Base-by-base conservation (phyloP, 2,888 invertebrate genomes). In the Dicyrtomina minuta region DNA sequence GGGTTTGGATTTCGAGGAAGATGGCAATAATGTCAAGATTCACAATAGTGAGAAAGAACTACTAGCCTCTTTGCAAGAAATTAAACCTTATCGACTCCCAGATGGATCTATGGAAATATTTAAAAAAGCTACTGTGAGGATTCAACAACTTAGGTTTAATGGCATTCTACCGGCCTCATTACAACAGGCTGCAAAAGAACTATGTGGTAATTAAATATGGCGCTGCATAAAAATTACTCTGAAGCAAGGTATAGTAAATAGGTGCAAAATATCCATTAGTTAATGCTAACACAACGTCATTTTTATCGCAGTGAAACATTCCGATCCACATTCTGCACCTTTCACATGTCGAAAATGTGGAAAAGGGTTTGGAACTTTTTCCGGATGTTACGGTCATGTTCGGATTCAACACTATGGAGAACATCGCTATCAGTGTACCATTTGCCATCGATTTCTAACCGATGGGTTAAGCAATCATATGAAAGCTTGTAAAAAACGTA, bases 11-110 rank as follows among this genome's bases (percentile, higher is more conserved):
- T n/a, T n/a, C n/a, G n/a, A n/a, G n/a, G n/a, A n/a, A n/a, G n/a
- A n/a, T 46, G n/a, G 20, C 5, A 27, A 12, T 5, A 17, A 27
- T 26, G 27, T 17, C 1, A 51, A n/a, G 17, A 51, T 53, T 10
- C 24, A 64, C 39, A 24, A 12, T 3, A 27, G 33, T 51, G 33
- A 51, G 41, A 64, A 64, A 53, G 39, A 51, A 12, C 26, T 61
- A 1, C 44, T 61, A 8, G 12, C 20, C 10, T 22, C 24, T 1
- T 3, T 53, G 20, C 22, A 51, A 2, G 33, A 33, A 15, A 2
- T n/a, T 10, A 26, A 39, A 2, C 39, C 27, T 4, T 55, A 55
- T 26, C 15, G 15, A 27, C 15, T 13, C 1, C 10, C 15, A 26
- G 26, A 41, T 41, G 24, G 43, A 13, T 5, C 17, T n/a, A 20